Base-by-base conservation (phyloP, 2,888 invertebrate genomes). In the Platycnemis pennipes region DNA sequence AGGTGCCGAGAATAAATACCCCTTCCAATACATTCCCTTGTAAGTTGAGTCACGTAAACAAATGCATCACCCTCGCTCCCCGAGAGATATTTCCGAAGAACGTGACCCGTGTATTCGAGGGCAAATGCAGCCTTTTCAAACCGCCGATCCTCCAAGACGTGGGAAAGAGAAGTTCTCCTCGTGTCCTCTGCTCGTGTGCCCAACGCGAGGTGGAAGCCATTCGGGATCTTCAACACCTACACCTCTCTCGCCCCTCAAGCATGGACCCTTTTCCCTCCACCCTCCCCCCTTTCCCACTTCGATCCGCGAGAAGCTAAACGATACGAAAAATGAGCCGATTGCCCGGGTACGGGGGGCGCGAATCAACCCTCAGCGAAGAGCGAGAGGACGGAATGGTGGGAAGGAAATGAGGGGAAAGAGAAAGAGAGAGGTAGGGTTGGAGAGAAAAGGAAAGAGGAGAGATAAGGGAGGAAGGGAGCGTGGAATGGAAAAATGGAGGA, bases 1-100 rank as follows among this genome's bases (percentile, higher is more conserved):
- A 89, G 89, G 89, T 89, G 89, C 19, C 19, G 49, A 7, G 89
- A 56, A 89, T 53, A 53, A 49, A 89, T 53, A 56, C 89, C 42
- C 5, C 42, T 22, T n/a, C 63, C 44, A 5, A 2, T n/a, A n/a
- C 19, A 19, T 44, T 44, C 19, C 44, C 86, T 42, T 16, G 86
- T 22, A 86, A 42, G 86, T 42, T 86, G 86, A 56, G 89, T 89
- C 89, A 89, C 89, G 89, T 89, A 89, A 89, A 53, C 89, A 56
- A 37, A 89, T 89, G 89, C 37, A 56, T 89, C 56, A 11, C 89
- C 53, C 53, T 89, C 89, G 53, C 42, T n/a, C 44, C 46, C 53
- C 26, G 49, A 63, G 63, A 63, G 8, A 53, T 37, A 53, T 53
- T 89, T 42, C 42, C 31, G 13, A 37, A 56, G 37, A 37, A 42